These are phyloP conservation scores for Meandrina meandrites DNA, from an alignment of 92 coral and sea anemone genomes.

Conservation along the genomic window DNA sequence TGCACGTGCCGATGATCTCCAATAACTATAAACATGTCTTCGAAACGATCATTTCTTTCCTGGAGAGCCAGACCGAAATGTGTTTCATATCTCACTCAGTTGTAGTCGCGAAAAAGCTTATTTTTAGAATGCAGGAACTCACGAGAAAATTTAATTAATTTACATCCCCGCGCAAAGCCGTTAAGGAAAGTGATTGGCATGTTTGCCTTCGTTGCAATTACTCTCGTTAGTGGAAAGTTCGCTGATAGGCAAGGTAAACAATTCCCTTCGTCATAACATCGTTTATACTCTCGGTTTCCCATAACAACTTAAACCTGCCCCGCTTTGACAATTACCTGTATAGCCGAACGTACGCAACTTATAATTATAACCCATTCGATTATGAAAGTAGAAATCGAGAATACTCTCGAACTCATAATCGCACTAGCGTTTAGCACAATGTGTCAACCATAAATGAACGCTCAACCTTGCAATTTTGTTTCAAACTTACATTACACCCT, in stretches of 20 bases:
- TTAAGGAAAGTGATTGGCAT: not conserved
- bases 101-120: not conserved
- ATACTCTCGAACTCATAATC: no score
- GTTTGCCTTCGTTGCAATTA: not conserved
- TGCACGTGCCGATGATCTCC: not conserved
- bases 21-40: not conserved
- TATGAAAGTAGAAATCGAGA: no score
- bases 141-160: not conserved
- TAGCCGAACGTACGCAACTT: no score
- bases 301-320: not conserved
- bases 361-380: no score
- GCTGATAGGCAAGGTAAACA: not conserved
- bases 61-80: no score
- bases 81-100: not conserved
- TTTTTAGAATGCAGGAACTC: not conserved
- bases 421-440: no score
- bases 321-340: not conserved
- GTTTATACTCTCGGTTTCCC: not conserved
- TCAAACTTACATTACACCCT: not conserved
- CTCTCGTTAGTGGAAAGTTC: not conserved
- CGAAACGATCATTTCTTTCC: not conserved
- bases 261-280: not conserved
- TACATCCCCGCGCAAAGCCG: not conserved
- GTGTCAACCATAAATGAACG: not conserved
- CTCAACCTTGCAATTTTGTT: not conserved